A percentile compares a stretch with the other conserved stretches of the same genome.
Conservation (phyloP, 2,888 invertebrate genomes). For the Ormia ochracea region DNA sequence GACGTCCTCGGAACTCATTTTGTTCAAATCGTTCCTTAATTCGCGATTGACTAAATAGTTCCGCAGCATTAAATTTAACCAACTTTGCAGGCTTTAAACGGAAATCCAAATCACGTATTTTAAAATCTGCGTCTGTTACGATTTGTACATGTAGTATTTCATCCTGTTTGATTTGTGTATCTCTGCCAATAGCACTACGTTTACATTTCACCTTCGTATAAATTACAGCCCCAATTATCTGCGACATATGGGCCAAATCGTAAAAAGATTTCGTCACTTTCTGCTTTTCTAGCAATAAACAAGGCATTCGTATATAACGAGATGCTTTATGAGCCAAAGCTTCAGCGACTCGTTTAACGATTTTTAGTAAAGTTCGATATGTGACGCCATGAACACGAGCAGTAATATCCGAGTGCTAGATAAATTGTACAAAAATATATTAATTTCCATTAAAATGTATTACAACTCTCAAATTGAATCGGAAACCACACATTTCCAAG, state of each 20-base stretch:
- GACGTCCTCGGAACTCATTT: conserved; percentile 72
- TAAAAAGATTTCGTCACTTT: conserved; percentile 70
- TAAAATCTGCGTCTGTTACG: conserved; percentile 69
- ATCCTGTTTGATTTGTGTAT: conserved; percentile 11
- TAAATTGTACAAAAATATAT: neutral
- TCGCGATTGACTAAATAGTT: conserved; percentile 68
- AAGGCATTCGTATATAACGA: conserved; percentile 72
- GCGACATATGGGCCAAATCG: conserved; percentile 69
- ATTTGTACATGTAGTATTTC: conserved; percentile 67
- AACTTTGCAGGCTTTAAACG: conserved; percentile 58
- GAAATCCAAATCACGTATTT: conserved; percentile 70
- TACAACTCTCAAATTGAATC: no score
- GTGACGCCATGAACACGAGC: conserved; percentile 69
- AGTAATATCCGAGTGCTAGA: conserved; percentile 68
- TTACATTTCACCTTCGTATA: conserved; percentile 65
- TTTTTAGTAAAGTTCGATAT: conserved; percentile 68
- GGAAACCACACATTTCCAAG: no score
- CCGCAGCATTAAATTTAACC: conserved; percentile 53
- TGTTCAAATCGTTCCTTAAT: conserved; percentile 73
- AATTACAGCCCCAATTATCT: conserved; percentile 70
- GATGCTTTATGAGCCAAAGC: conserved; percentile 71
- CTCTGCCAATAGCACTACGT: conserved; percentile 40
- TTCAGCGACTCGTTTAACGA: conserved; percentile 69
- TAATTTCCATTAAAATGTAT: neutral
- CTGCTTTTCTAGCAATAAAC: conserved; percentile 71